A percentile compares a stretch with the other conserved stretches of the same genome.
phyloP scores from a whole-genome alignment of 2,888 invertebrate species.

The Pinctada fucata region DNA sequence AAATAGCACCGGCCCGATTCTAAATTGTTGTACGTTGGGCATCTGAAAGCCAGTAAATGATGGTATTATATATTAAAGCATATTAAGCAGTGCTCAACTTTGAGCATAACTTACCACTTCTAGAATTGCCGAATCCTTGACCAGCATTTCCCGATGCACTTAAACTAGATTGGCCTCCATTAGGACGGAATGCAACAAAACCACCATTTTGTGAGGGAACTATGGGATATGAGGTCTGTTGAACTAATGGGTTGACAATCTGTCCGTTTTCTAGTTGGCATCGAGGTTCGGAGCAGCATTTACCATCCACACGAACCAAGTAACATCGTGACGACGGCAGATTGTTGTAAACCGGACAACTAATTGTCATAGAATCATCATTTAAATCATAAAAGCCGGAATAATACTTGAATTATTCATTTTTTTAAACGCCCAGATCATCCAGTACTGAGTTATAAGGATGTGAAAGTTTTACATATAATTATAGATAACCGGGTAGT shows the following conservation, averaged over 20 bases:
- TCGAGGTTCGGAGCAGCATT: conserved; percentile 58
- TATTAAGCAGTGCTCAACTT: neutral
- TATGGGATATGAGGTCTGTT: conserved; percentile 50
- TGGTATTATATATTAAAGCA: neutral
- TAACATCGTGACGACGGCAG: conserved; percentile 55
- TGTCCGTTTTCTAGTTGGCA: conserved; percentile 44
- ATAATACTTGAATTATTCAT: no score
- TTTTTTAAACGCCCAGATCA: no score
- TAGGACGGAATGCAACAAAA: conserved; percentile 63
- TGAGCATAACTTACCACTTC: neutral
- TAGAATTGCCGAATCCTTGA: neutral
- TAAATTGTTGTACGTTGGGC: conserved; percentile 18
- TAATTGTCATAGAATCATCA: conserved; percentile 11
- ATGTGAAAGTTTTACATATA: no score
- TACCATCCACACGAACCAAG: conserved; percentile 52
- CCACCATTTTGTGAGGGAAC: conserved; percentile 55
- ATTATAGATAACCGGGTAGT: no score
- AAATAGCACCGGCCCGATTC: conserved; percentile 11
- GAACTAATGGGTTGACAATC: conserved; percentile 50
- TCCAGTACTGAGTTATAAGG: neutral
- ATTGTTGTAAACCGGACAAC: conserved; percentile 59
- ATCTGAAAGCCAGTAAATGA: conserved; percentile 13
- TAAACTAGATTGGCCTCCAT: neutral
- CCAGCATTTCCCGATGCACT: neutral
- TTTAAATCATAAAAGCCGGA: no score